Base-by-base conservation (phyloP, 2,797 vertebrate genomes). In the Schizothorax lantsangensis region DNA sequence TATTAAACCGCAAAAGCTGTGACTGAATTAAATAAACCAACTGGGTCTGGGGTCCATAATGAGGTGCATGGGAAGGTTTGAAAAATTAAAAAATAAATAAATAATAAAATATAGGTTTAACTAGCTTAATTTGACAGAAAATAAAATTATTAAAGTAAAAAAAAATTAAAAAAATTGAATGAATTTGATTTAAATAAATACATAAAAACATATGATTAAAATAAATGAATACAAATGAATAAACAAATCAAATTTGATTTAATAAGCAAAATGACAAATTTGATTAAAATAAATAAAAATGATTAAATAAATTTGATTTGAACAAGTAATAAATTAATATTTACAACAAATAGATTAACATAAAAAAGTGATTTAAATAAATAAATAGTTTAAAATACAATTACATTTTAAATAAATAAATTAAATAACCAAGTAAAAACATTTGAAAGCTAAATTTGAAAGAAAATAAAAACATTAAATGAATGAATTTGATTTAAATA, bases 61-160 rank as follows among this genome's bases (percentile, higher is more conserved):
- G 17, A 33, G 43, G 15, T 6, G 1, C 17, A 3, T 5, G 17
- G n/a, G 9, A 9, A 45, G 7, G 11, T 5, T 10, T 3, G 1
- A n/a, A 0, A 26, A 6, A 3, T 4, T 14, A 9, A 45, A 26
- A 30, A 17, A 19, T 1, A 73, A 1, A 9, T 45, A 45, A 14
- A n/a, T 14, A 1, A 45, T 6, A 72, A 43, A 72, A 6, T 1
- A 43, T 2, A 73, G 26, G 12, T 30, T 64, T 14, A 30, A 30
- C 59, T 62, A 12, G 11, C 0, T 26, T 5, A 11, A 62, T 62
- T 26, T 62, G n/a, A 5, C n/a, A 26, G 4, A 26, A 62, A 26
- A n/a, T 52, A 14, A 64, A 30, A 4, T 0, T 1, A 0, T 0
- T 17, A 0, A 10, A 26, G 1, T n/a, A 23, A 14, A n/a, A 43